Evolutionary conservation across 2,797 vertebrate genomes (phyloP).

Genomic region (Lacerta bilineata): DNA sequence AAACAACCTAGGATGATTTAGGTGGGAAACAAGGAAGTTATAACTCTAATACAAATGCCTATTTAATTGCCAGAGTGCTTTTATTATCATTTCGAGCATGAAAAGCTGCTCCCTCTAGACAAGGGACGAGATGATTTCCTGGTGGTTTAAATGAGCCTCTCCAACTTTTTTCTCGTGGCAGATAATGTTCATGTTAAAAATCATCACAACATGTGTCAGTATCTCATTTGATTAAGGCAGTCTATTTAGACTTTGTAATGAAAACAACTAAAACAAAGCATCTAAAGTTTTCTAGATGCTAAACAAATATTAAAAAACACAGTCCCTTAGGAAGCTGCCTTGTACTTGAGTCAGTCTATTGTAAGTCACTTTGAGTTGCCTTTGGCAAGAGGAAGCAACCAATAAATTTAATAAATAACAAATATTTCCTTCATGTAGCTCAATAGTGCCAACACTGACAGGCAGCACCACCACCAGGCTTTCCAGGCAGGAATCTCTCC

Average conservation of each 20-base stretch:
- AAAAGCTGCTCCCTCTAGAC: conserved; percentile 50
- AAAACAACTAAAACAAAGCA: background rate
- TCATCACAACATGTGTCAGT: conserved; percentile 73
- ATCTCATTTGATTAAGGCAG: conserved; percentile 75
- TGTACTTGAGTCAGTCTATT: too few species aligned
- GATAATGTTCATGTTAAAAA: conserved; percentile 63
- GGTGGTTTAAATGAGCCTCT: conserved; percentile 74
- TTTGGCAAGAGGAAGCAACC: too few species aligned
- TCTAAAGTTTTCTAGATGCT: background rate
- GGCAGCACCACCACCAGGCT: too few species aligned
- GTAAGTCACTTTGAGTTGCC: too few species aligned
- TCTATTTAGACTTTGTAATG: conserved; percentile 64
- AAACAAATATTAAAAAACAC: conserved; percentile 7
- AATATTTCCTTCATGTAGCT: too few species aligned
- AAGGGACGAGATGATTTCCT: conserved; percentile 71
- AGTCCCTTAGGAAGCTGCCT: background rate
- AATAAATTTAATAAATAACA: too few species aligned
- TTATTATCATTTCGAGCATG: conserved; percentile 54
- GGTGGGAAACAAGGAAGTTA: conserved; percentile 44
- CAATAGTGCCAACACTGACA: too few species aligned
- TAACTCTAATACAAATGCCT: conserved; percentile 67
- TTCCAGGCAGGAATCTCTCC: too few species aligned
- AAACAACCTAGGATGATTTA: conserved; percentile 61
- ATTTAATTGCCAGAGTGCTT: conserved; percentile 60
- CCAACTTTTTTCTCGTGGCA: conserved; percentile 67